Base-by-base conservation (phyloP, 1,140 invertebrate genomes). In the Brachionus plicatilis region DNA sequence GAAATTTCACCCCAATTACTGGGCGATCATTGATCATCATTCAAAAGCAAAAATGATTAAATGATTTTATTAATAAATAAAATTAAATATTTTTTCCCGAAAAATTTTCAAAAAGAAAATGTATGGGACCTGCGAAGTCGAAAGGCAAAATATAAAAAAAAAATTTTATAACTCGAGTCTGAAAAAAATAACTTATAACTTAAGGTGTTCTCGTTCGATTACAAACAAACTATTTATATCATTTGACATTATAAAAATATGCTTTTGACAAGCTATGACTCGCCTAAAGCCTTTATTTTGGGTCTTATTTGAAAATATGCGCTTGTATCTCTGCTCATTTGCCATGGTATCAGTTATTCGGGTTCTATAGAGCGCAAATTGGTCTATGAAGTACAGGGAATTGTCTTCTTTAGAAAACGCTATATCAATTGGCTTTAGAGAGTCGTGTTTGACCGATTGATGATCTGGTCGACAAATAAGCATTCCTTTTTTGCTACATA, bases 401-500 rank as follows among this genome's bases (percentile, higher is more conserved):
- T 82, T 68, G 33, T 82, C 79, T 68, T 82, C 20, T 41, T 0
- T 68, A 6, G 79, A 82, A 45, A 65, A 82, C 2, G 79, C 56
- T 8, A 82, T 82, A 47, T 82, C 79, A 14, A 82, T 82, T n/a
- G 79, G 79, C 14, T 65, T 68, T 2, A 82, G 24, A 6, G 79
- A 82, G 27, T 82, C 79, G 20, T 82, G 79, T 45, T 82, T 82
- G n/a, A 82, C 79, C 27, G 79, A 82, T 47, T 82, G 79, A 37
- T 82, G 79, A 12, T 82, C 79, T 3, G 79, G 79, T 27, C 79
- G 37, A 27, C 53, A 82, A 65, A 82, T 82, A 14, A 82, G 20
- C 79, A 82, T 82, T 3, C 79, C 79, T 65, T 82, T 82, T 82
- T 82, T 41, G 20, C 79, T 82, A 17, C 53, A 68, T n/a, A 82